Evolutionary conservation across 2,797 vertebrate genomes (phyloP), one percentile per base, ranked within the genome.

Genomic region (Falco biarmicus): DNA sequence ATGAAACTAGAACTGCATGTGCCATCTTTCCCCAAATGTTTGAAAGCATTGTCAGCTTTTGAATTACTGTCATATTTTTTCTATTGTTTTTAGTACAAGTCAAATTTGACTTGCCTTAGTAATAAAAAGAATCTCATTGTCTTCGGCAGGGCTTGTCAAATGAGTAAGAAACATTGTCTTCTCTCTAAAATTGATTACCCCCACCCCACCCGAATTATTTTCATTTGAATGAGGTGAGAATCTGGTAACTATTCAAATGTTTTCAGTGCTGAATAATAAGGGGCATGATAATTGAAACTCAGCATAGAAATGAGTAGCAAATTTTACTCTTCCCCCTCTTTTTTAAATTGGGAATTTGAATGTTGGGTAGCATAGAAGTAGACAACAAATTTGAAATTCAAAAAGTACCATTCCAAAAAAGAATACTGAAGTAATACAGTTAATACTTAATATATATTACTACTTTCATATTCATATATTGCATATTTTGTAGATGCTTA

Each of bases 31-130:
- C 24, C 64, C 53, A 84, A 92, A 94, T 95, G 87, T 96, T 97
- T 97, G 95, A 95, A 97, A 96, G 91, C 84, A 92, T 96, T 93
- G 92, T 94, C 94, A 96, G 73, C 41, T 94, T 89, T 96, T 94
- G 87, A 92, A 87, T 89, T 91, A 43, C 81, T 93, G 92, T 94
- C 94, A 93, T 96, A 93, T 95, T 96, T 94, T 93, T 95, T 70
- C 71, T 59, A 60, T 91, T 96, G 96, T 96, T 96, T 92, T 95
- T 96, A 81, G 26, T 95, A 92, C 43, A 91, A 96, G 87, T 93
- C 84, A 96, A 92, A 89, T 89, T 93, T 95, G 89, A 91, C 74
- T 96, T 96, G 50, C 61, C 24, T 91, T 84, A 71, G 80, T 86
- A 88, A 85, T 68, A 92, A n/a, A 91, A 93, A 95, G 93, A 87